A percentile compares a stretch with the other conserved stretches of the same genome.
Conservation (phyloP, 2,888 invertebrate species). For the Eupithecia subfuscata region DNA sequence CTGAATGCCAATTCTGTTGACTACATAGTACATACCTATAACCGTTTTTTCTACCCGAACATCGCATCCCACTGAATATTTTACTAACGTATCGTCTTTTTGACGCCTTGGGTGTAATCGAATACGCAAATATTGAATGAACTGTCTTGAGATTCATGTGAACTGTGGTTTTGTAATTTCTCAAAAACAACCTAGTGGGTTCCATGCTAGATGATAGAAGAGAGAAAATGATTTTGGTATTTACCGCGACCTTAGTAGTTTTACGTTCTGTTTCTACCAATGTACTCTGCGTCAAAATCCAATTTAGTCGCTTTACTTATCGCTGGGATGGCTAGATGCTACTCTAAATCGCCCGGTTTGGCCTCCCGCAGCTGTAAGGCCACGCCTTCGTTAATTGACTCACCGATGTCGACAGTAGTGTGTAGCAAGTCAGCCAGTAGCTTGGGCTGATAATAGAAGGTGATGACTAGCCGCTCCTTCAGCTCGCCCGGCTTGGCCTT, state of each 20-base stretch:
- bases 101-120: slow-evolving; percentile 21
- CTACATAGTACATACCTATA: slow-evolving; percentile 44
- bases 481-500: slow-evolving; percentile 82
- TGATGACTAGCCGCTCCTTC: slow-evolving; percentile 87
- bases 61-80: slow-evolving; percentile 23
- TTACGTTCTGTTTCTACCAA: background rate
- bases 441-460: slow-evolving; percentile 90
- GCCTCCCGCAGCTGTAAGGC: slow-evolving; percentile 86
- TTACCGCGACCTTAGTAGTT: background rate
- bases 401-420: slow-evolving; percentile 84
- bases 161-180: background rate
- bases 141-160: slow-evolving; percentile 2
- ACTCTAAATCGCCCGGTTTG: slow-evolving; percentile 81
- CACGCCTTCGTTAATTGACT: slow-evolving; percentile 59
- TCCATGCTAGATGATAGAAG: background rate
- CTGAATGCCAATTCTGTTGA: slow-evolving; percentile 71
- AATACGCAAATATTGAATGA: slow-evolving; percentile 22
- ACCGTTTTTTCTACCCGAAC: slow-evolving; percentile 41
- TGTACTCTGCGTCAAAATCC: background rate
- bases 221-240: background rate
- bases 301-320: background rate
- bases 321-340: slow-evolving; percentile 78
- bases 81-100: slow-evolving; percentile 11
- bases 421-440: slow-evolving; percentile 89
- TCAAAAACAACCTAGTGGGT: background rate